A percentile compares a stretch with the other conserved stretches of the same genome.
Conservation (phyloP, 2,797 vertebrate genomes). For the Periophthalmus magnuspinnatus region DNA sequence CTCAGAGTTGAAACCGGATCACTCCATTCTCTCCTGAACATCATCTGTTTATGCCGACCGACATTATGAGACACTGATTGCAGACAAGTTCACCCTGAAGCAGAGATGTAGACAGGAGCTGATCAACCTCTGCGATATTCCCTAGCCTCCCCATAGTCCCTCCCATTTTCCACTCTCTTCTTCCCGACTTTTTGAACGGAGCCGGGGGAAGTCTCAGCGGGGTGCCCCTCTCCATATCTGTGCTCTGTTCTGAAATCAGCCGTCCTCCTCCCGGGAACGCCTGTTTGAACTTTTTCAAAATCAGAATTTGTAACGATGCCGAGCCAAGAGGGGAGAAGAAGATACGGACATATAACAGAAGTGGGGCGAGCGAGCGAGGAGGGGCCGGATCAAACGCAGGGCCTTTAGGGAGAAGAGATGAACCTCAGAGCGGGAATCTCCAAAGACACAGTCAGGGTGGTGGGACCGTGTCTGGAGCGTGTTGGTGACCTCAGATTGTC, state of each 20-base stretch:
- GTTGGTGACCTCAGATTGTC: conserved; percentile 64
- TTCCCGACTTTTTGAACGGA: conserved; percentile 45
- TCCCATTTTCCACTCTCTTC: conserved; percentile 24
- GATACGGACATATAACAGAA: conserved; percentile 45
- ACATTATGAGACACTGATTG: conserved; percentile 26
- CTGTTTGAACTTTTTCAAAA: conserved; percentile 66
- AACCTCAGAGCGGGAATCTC: conserved; percentile 44
- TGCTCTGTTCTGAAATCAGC: conserved; percentile 58
- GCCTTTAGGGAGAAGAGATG: conserved; percentile 46
- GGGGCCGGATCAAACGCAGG: conserved; percentile 53
- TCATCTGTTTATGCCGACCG: conserved; percentile 31
- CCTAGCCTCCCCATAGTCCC: conserved; percentile 20
- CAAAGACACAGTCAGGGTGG: conserved; percentile 30
- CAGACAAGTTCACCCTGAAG: conserved; percentile 29
- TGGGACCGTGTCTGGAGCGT: conserved; percentile 49
- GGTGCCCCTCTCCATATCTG: conserved; percentile 41
- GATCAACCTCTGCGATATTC: conserved; percentile 55
- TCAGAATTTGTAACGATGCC: conserved; percentile 64
- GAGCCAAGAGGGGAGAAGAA: conserved; percentile 52
- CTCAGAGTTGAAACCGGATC: conserved; percentile 7
- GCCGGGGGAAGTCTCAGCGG: conserved; percentile 41
- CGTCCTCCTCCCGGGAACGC: conserved; percentile 56
- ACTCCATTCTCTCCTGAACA: conserved; percentile 15
- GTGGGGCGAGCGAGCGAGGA: conserved; percentile 37
- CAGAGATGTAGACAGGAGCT: conserved; percentile 64